Conservation (phyloP, 2,797 vertebrate genomes). For the Sparus aurata region DNA sequence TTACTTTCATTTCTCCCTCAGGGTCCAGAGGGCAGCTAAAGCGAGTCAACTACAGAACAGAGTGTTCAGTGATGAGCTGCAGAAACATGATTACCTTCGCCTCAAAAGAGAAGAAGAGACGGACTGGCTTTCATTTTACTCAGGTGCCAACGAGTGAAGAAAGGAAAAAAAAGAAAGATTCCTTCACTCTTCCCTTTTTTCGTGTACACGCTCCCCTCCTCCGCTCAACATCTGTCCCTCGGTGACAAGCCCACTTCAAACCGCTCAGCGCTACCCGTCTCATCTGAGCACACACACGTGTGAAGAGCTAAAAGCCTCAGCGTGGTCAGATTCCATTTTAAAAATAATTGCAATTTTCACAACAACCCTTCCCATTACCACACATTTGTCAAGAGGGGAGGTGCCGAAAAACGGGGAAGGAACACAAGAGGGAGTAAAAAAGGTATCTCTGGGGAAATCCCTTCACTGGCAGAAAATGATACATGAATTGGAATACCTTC, state of each 20-base stretch:
- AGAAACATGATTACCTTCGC: conserved; percentile 80
- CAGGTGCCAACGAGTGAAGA: conserved; percentile 65
- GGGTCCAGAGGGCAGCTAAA: conserved; percentile 71
- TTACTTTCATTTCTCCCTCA: conserved; percentile 76
- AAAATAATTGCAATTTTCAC: conserved; percentile 81
- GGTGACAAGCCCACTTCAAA: conserved; percentile 81
- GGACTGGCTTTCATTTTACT: conserved; percentile 75
- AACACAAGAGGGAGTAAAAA: conserved; percentile 57
- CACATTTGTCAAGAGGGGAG: conserved; percentile 77
- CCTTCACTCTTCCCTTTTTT: conserved; percentile 36
- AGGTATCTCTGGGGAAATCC: conserved; percentile 80
- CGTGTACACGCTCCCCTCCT: conserved; percentile 45
- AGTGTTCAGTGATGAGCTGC: conserved; percentile 76
- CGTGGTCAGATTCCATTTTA: conserved; percentile 77
- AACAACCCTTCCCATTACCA: conserved; percentile 81
- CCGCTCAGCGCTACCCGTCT: conserved; percentile 71
- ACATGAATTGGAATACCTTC: conserved; percentile 76
- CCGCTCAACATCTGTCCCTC: conserved; percentile 73
- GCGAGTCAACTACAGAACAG: conserved; percentile 70
- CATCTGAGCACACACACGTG: conserved; percentile 73
- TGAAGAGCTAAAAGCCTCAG: conserved; percentile 78
- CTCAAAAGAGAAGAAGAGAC: conserved; percentile 71
- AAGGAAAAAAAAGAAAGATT: conserved; percentile 48
- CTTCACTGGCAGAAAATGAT: conserved; percentile 77
- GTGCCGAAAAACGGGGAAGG: conserved; percentile 52